These are phyloP conservation scores for Cottoperca gobio DNA, from an alignment of 2,797 vertebrate species.

Conservation along the genomic window DNA sequence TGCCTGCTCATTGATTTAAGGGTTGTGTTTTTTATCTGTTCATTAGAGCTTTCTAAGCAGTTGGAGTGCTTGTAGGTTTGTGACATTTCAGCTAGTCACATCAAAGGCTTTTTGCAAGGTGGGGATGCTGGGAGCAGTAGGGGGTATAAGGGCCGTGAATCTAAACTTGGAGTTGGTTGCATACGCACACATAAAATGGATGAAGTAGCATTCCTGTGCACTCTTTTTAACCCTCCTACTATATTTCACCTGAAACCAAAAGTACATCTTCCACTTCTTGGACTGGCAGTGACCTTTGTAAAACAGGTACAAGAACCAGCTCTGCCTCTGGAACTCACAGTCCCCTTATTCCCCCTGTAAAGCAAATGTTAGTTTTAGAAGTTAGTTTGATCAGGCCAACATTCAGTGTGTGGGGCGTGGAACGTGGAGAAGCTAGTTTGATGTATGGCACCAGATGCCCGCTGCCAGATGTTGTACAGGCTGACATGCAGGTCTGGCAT, in stretches of 20 bases:
- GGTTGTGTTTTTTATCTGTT: conserved; percentile 77
- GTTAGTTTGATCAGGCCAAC: conserved; percentile 76
- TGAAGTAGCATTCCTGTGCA: conserved; percentile 45
- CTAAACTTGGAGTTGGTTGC: conserved; percentile 32
- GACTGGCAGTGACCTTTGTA: conserved; percentile 64
- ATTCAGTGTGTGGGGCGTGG: conserved; percentile 68
- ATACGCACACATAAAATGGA: not conserved
- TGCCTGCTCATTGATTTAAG: conserved; percentile 69
- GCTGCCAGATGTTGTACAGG: conserved; percentile 84
- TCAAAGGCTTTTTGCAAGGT: conserved; percentile 68
- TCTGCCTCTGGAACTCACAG: conserved; percentile 45
- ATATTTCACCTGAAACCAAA: conserved; percentile 21
- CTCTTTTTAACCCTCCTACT: conserved; percentile 7
- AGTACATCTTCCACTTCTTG: conserved; percentile 28
- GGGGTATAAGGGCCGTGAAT: conserved; percentile 44
- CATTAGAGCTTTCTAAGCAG: conserved; percentile 76
- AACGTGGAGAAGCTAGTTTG: conserved; percentile 75
- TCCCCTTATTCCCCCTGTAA: conserved; percentile 43
- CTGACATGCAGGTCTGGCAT: conserved; percentile 79
- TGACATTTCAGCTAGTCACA: conserved; percentile 77
- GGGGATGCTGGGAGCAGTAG: conserved; percentile 57
- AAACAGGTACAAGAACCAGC: conserved; percentile 55
- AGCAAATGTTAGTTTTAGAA: conserved; percentile 84
- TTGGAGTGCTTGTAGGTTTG: conserved; percentile 68
- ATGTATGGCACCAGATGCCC: conserved; percentile 87